Evolutionary conservation across 2,797 vertebrate genomes (phyloP), one percentile per base, ranked within the genome.

Genomic region (Tenualosa ilisha): DNA sequence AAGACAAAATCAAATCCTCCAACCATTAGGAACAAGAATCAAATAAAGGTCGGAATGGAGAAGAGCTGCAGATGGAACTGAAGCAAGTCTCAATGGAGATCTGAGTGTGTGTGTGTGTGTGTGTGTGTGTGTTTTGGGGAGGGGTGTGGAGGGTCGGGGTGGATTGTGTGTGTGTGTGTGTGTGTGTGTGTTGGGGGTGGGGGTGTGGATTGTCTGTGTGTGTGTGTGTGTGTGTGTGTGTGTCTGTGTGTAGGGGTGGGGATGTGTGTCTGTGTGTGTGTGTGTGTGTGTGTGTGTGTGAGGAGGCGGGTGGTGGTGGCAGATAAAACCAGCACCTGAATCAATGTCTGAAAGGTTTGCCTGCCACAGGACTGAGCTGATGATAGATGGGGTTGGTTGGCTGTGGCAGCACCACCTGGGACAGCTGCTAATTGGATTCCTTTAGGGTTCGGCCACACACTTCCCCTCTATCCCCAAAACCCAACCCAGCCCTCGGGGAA

Each of bases 321-420:
- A 51, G 54, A 63, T 63, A 24, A 63, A 63, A 63, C n/a, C 22
- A 9, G 22, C 7, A 63, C 59, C 59, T 63, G 59, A 63, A 63
- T 63, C 59, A 24, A 24, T 63, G 2, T 63, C n/a, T 63, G 20
- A 22, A 20, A n/a, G 20, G 56, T n/a, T 59, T 59, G 56, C 20
- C 20, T 59, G 56, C 8, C 68, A 75, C 68, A 20, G 68, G 24
- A 75, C 13, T 40, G 37, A 75, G 40, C 72, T 7, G 13, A 46
- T 79, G 72, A 79, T 79, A 46, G 72, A 79, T 79, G 17, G 37
- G 68, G 31, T 31, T 43, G 68, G 31, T 31, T 75, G 31, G 68
- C 68, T 12, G 6, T 40, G 68, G 37, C 17, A 79, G 17, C 20
- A 46, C 40, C 72, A 43, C 17, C 72, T 46, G 37, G 68, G 37